These are phyloP conservation scores for Triops cancriformis DNA, from an alignment of 1,140 invertebrate genomes.

Conservation along the genomic window DNA sequence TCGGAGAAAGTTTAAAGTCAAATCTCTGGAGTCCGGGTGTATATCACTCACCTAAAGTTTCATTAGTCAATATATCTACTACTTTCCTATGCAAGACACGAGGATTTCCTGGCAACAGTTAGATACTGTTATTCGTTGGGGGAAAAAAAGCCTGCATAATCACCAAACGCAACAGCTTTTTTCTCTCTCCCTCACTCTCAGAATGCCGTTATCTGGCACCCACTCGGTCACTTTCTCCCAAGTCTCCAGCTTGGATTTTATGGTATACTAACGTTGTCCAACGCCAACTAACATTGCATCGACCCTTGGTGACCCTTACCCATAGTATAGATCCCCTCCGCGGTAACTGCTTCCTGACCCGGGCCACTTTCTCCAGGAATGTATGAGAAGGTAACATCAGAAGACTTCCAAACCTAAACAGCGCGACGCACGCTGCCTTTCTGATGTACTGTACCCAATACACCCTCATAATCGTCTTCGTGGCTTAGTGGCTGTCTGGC, in stretches of 20 bases:
- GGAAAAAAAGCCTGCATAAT: neutral
- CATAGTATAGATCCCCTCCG: neutral
- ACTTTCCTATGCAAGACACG: neutral
- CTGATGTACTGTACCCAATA: neutral
- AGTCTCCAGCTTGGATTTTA: neutral
- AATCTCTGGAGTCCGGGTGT: neutral
- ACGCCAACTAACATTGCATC: neutral
- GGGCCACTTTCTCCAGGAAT: neutral
- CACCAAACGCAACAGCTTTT: neutral
- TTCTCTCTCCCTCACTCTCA: no score
- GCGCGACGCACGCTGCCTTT: neutral
- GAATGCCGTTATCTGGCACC: neutral
- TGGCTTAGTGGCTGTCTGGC: neutral
- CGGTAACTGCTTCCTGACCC: neutral
- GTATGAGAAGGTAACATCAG: neutral
- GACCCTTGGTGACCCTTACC: neutral
- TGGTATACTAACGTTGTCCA: neutral
- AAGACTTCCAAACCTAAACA: neutral
- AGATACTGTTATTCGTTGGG: neutral
- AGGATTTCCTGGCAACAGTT: neutral
- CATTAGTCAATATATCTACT: neutral
- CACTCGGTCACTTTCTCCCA: neutral
- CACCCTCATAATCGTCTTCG: neutral
- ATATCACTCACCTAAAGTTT: neutral
- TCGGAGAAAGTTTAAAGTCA: neutral